Evolutionary conservation across 2,113 vertebrate species (phyloP).

Genomic region (Oplegnathus fasciatus): DNA sequence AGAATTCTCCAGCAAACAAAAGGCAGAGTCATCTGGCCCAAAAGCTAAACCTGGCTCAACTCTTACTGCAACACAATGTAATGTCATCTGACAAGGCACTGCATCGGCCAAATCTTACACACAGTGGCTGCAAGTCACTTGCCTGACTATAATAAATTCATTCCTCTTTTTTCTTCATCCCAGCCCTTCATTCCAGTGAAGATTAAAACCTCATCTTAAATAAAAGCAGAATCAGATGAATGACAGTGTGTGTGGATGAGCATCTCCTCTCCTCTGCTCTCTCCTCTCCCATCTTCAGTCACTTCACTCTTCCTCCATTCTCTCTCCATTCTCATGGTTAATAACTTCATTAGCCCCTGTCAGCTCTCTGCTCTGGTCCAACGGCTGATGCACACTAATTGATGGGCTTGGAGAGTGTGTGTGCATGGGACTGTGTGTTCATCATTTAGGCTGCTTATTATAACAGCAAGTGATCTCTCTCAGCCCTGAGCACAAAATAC

Average conservation of each 20-base stretch:
- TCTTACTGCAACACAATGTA: neutral
- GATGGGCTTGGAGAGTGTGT: slow-evolving; percentile 16
- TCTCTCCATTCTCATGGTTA: slow-evolving; percentile 27
- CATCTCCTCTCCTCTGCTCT: slow-evolving; percentile 6
- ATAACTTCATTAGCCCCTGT: slow-evolving; percentile 54
- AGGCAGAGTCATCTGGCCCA: neutral
- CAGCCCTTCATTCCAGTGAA: neutral
- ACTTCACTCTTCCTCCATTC: slow-evolving; percentile 6
- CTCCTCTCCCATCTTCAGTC: neutral
- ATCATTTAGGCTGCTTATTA: slow-evolving; percentile 20
- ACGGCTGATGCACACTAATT: slow-evolving; percentile 20
- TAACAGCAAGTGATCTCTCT: slow-evolving; percentile 19
- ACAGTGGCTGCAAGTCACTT: too few relatives aligned
- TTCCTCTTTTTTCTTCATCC: neutral
- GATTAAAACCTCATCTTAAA: slow-evolving; percentile 7
- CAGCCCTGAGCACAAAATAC: neutral
- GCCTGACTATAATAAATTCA: neutral
- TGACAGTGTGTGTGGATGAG: slow-evolving; percentile 12
- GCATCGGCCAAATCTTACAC: neutral
- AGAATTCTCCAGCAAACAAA: neutral
- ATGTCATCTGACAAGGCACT: neutral
- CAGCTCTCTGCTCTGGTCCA: slow-evolving; percentile 37
- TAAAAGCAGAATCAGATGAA: neutral
- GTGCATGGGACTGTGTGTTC: neutral
- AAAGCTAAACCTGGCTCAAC: neutral